Base-by-base conservation (phyloP, 2,113 vertebrate species). In the Synodontis membranacea region DNA sequence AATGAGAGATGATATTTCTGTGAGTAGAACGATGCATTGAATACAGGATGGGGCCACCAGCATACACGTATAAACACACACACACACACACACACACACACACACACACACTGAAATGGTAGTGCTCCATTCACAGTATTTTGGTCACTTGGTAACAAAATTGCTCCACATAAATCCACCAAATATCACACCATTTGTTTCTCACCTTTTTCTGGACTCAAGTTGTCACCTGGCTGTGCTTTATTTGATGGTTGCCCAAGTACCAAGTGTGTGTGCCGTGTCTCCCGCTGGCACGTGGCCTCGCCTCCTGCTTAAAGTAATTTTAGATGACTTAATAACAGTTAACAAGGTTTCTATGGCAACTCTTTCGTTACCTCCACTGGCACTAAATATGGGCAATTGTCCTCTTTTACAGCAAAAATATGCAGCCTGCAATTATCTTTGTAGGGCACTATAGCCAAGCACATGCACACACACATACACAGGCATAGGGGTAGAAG, bases 331-430 rank as follows among this genome's bases (percentile, higher is more conserved):
- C 83, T 90, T 85, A 86, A 85, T 80, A 74, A 80, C 3, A 70
- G 89, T 88, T 86, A 87, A 75, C 60, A 76, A 87, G 81, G 91
- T 93, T 93, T 90, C 92, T 92, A 91, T 93, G 88, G 91, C 85
- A 90, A 93, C 91, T 5, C 50, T 86, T 70, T 64, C 88, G 81
- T 86, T 83, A 84, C 64, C 46, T 78, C 83, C 64, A 48, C 14
- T 46, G 76, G 44, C 37, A 31, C 44, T 46, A 78, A 87, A 89
- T 87, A 31, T 84, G 81, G 91, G 34, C 83, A 87, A 91, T 86
- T 88, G 91, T 68, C 68, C 84, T 88, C 86, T 60, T n/a, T 83
- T 87, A 86, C 72, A 89, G 90, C 58, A n/a, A 44, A 58, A 86
- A 79, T 56, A 87, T 84, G 72, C 89, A 92, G 83, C 89, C 68